Base-by-base conservation (phyloP, 2,888 invertebrate species). In the Bembecia ichneumoniformis region DNA sequence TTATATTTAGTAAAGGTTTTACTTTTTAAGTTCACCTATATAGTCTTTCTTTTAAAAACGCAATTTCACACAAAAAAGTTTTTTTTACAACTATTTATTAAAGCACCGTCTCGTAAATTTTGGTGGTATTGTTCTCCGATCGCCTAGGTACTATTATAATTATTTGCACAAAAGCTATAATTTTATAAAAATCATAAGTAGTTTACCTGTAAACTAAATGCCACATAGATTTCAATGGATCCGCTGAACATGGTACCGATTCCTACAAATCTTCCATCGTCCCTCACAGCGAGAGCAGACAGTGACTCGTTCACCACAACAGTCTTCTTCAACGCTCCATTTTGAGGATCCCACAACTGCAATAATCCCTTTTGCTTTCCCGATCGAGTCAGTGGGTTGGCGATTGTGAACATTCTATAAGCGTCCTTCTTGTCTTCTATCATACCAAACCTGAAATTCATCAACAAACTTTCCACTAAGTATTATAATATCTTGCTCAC, bases 171-270 rank as follows among this genome's bases (percentile, higher is more conserved):
- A 20, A 17, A 3, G 1, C 17, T 17, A 17, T 17, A 20, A 3
- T 20, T 20, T 20, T 20, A 3, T 0, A 47, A 7, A 0, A 7
- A 7, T 7, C 7, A 28, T n/a, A n/a, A n/a, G 56, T 59, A 35
- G 10, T 13, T 57, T 59, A 93, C 93, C 90, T 96, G 95, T 66
- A 98, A 89, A 82, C 95, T 98, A 77, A 96, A 98, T 46, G 96
- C 94, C 57, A 96, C 90, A 68, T 95, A 96, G 59, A 98, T 93
- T 57, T 94, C 92, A 11, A 98, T 95, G 62, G 94, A 95, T 47
- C 98, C 98, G 51, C 94, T 94, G 68, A 94, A 94, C 94, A 98
- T 97, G 43, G 96, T 96, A 7, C 98, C 98, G 13, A 96, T 91
- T 50, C 96, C 96, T 1, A 98, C 90, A 81, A 95, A 99, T 52